Evolutionary conservation across 2,113 vertebrate species (phyloP).

Genomic region (Xenopus borealis): DNA sequence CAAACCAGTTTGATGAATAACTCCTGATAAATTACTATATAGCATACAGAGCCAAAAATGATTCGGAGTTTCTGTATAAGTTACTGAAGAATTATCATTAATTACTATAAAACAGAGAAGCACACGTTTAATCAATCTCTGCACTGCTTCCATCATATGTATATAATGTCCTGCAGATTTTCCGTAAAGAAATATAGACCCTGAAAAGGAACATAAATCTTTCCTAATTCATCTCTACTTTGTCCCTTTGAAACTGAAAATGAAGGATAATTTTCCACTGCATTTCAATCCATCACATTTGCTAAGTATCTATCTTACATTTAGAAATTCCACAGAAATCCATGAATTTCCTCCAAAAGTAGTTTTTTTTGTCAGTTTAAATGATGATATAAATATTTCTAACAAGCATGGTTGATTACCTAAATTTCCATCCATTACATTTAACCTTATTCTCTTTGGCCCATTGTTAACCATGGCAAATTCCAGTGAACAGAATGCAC

Average conservation of each 20-base stretch:
- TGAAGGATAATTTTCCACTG: conserved; percentile 41
- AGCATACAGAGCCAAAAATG: conserved; percentile 26
- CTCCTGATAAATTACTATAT: conserved; percentile 32
- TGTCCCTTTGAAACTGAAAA: conserved; percentile 50
- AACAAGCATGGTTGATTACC: background rate
- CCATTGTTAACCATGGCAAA: too few relatives aligned
- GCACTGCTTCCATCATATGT: conserved; percentile 40
- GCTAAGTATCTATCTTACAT: conserved; percentile 12
- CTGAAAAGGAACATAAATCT: conserved; percentile 52
- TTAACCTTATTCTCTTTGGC: too few relatives aligned
- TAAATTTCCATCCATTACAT: background rate
- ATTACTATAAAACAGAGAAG: conserved; percentile 51
- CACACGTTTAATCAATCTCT: conserved; percentile 64
- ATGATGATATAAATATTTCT: conserved; percentile 8
- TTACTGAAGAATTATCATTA: conserved; percentile 28
- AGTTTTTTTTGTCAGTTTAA: background rate
- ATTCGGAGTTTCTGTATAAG: conserved; percentile 2
- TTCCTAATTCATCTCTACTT: conserved; percentile 47
- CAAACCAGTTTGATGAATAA: conserved; percentile 21
- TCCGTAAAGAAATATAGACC: conserved; percentile 37
- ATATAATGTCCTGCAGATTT: conserved; percentile 50
- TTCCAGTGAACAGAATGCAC: too few relatives aligned
- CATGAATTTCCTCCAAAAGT: conserved; percentile 19
- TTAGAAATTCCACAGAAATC: conserved; percentile 33
- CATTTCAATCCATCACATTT: conserved; percentile 20